Evolutionary conservation across 2,797 vertebrate species (phyloP).

Genomic region (Myiothlypis chrysogaster): DNA sequence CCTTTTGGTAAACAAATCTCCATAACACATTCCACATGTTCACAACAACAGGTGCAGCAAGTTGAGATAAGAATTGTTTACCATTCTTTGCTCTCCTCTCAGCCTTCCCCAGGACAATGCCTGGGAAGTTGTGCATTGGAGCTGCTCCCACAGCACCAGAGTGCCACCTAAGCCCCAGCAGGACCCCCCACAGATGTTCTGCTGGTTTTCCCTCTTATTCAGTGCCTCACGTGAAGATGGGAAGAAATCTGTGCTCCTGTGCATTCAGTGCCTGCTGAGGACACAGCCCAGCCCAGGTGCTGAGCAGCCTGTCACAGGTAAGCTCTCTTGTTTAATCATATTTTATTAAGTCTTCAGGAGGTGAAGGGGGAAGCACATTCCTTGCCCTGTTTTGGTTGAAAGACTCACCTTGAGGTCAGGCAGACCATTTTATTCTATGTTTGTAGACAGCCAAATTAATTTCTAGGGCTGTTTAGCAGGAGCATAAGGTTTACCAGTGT

Average conservation of each 20-base stretch:
- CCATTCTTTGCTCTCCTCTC: not conserved
- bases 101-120: not conserved
- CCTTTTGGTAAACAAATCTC: not conserved
- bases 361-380: not conserved
- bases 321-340: not conserved
- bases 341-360: not conserved
- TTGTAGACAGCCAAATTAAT: not conserved
- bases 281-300: not conserved
- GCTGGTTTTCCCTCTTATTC: not conserved
- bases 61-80: not conserved
- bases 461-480: not conserved
- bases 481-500: conserved; percentile 12
- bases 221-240: accelerated
- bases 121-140: not conserved
- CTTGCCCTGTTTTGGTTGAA: not conserved
- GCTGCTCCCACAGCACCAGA: not conserved
- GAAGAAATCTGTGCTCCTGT: not conserved
- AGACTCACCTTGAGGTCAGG: not conserved
- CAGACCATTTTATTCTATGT: not conserved
- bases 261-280: not conserved
- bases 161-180: not conserved
- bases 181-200: not conserved
- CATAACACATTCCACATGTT: not conserved
- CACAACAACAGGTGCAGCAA: not conserved
- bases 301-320: not conserved